phyloP scores from a whole-genome alignment of 2,113 vertebrate genomes.

The Theristicus caerulescens region DNA sequence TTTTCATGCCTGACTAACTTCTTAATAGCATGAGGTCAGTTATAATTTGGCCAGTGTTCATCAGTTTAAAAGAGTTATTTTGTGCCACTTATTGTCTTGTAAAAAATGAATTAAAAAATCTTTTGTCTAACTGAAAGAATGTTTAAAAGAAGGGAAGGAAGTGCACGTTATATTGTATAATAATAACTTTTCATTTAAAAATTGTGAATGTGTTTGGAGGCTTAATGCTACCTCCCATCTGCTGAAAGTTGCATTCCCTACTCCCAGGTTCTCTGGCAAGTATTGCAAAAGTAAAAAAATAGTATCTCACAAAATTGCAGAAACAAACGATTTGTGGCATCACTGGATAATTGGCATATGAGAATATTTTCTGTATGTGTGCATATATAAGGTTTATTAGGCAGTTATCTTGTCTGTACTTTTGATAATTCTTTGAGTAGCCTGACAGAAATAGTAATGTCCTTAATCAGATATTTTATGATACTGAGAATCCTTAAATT shows the following conservation, averaged over 20 bases:
- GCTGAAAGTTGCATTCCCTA: not conserved
- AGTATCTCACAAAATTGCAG: not conserved
- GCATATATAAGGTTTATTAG: not conserved
- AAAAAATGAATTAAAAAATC: not conserved
- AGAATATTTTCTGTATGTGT: not conserved
- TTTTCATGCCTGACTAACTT: not conserved
- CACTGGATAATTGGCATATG: not conserved
- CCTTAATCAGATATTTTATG: not conserved
- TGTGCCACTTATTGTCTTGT: not conserved
- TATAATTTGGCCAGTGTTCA: not conserved
- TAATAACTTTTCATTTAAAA: not conserved
- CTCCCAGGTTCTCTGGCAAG: not conserved
- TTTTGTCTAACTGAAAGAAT: not conserved
- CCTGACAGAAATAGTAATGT: not conserved
- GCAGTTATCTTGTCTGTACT: not conserved
- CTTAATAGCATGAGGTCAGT: not conserved
- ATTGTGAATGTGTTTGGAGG: not conserved
- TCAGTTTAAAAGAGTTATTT: not conserved
- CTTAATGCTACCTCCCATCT: not conserved
- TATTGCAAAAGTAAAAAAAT: not conserved
- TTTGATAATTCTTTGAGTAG: not conserved
- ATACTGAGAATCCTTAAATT: not conserved
- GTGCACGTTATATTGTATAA: not conserved
- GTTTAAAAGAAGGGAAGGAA: not conserved
- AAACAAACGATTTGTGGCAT: not conserved